Conservation (phyloP, 1,140 invertebrate species). For the Aphelinus atriplicis region DNA sequence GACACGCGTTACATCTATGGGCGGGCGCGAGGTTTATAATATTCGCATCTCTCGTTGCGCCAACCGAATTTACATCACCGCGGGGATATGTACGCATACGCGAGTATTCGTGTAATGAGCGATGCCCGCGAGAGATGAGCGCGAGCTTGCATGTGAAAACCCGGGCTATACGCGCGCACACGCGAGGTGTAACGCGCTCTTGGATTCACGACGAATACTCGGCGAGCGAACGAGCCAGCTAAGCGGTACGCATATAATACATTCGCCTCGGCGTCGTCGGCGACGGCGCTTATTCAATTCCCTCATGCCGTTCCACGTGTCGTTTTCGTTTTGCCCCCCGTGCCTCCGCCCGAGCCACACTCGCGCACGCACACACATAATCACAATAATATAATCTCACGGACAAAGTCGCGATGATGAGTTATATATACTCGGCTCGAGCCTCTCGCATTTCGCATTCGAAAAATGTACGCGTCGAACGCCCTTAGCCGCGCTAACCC, state of each 20-base stretch:
- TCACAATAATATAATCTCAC: slow-evolving; percentile 4
- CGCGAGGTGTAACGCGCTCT: too few species aligned
- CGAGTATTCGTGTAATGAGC: too few species aligned
- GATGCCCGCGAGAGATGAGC: too few species aligned
- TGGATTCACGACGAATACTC: too few species aligned
- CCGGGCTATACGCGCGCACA: too few species aligned
- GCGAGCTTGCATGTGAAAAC: slow-evolving; percentile 40
- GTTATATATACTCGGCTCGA: too few species aligned
- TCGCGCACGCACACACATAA: not conserved
- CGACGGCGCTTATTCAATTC: slow-evolving; percentile 41
- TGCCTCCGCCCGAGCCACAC: too few species aligned
- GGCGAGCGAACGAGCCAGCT: not conserved
- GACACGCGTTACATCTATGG: too few species aligned
- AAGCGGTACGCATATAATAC: slow-evolving; percentile 40
- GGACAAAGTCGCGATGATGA: not conserved
- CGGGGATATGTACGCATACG: too few species aligned
- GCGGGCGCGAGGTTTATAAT: too few species aligned
- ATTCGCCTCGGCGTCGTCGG: not conserved
- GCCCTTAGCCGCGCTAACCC: not conserved
- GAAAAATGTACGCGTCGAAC: slow-evolving; percentile 24
- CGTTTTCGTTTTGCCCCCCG: slow-evolving; percentile 36
- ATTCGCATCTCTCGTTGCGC: too few species aligned
- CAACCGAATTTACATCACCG: too few species aligned
- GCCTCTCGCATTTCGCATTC: slow-evolving; percentile 15
- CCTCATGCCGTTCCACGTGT: slow-evolving; percentile 33